A percentile compares a stretch with the other conserved stretches of the same genome.
These are phyloP conservation scores for Hirtodrosophila alboralis DNA, from an alignment of 2,888 invertebrate species.

Conservation along the genomic window DNA sequence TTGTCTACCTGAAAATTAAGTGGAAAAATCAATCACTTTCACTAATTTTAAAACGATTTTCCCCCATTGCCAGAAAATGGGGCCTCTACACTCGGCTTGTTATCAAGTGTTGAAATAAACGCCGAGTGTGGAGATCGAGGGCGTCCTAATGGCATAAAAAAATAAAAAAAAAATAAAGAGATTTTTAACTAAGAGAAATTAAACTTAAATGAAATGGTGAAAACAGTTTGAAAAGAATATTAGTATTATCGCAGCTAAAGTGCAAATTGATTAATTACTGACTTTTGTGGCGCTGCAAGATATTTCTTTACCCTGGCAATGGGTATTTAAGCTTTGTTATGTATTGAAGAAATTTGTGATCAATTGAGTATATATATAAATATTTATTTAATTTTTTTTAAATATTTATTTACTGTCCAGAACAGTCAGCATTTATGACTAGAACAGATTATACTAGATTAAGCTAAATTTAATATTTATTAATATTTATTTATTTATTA, in stretches of 20 bases:
- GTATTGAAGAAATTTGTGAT: too few relatives aligned
- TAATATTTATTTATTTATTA: too few relatives aligned
- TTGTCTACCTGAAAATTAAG: slow-evolving; percentile 70
- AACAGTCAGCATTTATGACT: too few relatives aligned
- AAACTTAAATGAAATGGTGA: slow-evolving; percentile 60
- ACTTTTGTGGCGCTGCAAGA: slow-evolving; percentile 13
- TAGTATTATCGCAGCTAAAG: slow-evolving; percentile 50
- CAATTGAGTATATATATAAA: too few relatives aligned
- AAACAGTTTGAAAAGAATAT: slow-evolving; percentile 20
- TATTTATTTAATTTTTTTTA: too few relatives aligned
- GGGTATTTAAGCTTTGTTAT: too few relatives aligned
- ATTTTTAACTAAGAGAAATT: slow-evolving; percentile 58
- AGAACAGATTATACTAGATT: too few relatives aligned
- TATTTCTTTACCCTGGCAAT: too few relatives aligned
- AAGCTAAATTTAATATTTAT: too few relatives aligned
- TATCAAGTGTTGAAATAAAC: slow-evolving; percentile 72
- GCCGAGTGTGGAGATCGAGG: slow-evolving; percentile 43
- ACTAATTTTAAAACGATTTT: slow-evolving; percentile 76
- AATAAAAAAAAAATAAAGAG: slow-evolving; percentile 42
- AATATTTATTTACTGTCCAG: too few relatives aligned
- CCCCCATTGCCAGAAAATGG: slow-evolving; percentile 53
- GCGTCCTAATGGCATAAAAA: slow-evolving; percentile 57
- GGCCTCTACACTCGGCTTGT: slow-evolving; percentile 44
- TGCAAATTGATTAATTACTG: slow-evolving; percentile 71
- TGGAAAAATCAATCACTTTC: slow-evolving; percentile 78